phyloP scores from a whole-genome alignment of 2,797 vertebrate genomes.

The Sebastolobus alascanus region DNA sequence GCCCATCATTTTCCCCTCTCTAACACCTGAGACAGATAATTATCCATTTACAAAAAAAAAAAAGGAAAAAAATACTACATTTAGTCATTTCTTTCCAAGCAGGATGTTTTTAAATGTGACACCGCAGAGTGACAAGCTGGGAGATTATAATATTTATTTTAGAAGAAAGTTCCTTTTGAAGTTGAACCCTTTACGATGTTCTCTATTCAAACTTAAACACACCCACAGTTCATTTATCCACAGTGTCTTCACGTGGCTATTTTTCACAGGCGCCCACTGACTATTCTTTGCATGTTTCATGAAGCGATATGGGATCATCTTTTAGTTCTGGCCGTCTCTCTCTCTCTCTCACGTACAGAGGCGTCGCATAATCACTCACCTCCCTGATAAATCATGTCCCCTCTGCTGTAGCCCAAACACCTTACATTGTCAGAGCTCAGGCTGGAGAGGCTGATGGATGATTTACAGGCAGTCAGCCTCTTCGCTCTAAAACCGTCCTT shows the following conservation, averaged over 20 bases:
- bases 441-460: slow-evolving; percentile 72
- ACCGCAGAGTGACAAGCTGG: slow-evolving; percentile 59
- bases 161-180: slow-evolving; percentile 20
- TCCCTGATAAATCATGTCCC: slow-evolving; percentile 77
- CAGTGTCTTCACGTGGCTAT: slow-evolving; percentile 55
- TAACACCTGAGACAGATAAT: slow-evolving; percentile 82
- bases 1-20: slow-evolving; percentile 75
- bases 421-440: slow-evolving; percentile 74
- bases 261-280: slow-evolving; percentile 56
- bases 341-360: slow-evolving; percentile 54
- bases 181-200: slow-evolving; percentile 29
- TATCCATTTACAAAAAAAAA: slow-evolving; percentile 77
- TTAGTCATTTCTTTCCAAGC: slow-evolving; percentile 58
- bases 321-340: slow-evolving; percentile 66
- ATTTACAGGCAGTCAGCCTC: slow-evolving; percentile 66
- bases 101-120: slow-evolving; percentile 70
- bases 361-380: slow-evolving; percentile 75
- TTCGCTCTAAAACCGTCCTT: slow-evolving; percentile 56
- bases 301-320: slow-evolving; percentile 72
- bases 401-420: slow-evolving; percentile 75
- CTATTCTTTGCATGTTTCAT: slow-evolving; percentile 79
- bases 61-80: slow-evolving; percentile 53
- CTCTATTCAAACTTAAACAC: slow-evolving; percentile 39
- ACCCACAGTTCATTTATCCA: slow-evolving; percentile 59
- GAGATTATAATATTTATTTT: slow-evolving; percentile 51